These are phyloP conservation scores for Anthopleura sola DNA, from an alignment of 64 coral and sea anemone genomes.

Conservation along the genomic window DNA sequence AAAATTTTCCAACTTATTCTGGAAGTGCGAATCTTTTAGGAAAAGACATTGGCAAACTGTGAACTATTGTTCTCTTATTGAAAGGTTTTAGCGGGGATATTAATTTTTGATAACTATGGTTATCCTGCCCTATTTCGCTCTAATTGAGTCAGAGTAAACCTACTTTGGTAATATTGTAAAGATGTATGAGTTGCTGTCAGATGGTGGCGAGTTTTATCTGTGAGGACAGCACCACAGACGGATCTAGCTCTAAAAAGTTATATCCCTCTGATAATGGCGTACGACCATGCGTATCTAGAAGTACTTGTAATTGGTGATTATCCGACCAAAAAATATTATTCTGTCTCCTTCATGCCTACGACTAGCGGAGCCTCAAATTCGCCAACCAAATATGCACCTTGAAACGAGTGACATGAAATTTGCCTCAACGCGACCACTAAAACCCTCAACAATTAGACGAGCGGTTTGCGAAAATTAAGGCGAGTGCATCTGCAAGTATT, in stretches of 20 bases:
- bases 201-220: constrained; percentile 31
- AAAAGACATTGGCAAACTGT: constrained; percentile 69
- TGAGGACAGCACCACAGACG: constrained; percentile 20
- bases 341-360: background rate
- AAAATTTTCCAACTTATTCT: constrained; percentile 66
- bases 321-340: constrained; percentile 4
- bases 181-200: constrained; percentile 73
- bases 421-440: constrained; percentile 52
- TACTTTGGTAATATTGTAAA: constrained; percentile 77
- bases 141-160: constrained; percentile 83
- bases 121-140: constrained; percentile 69
- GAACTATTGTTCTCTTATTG: constrained; percentile 68
- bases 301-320: background rate
- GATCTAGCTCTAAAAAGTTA: constrained; percentile 59
- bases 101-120: constrained; percentile 92
- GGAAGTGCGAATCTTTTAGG: constrained; percentile 52
- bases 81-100: constrained; percentile 70
- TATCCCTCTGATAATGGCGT: constrained; percentile 33
- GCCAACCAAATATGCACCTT: constrained; percentile 3
- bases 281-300: background rate
- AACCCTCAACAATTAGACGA: constrained; percentile 45
- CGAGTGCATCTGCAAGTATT: constrained; percentile 54
- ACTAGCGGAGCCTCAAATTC: constrained; percentile 1
- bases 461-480: constrained; percentile 53
- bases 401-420: constrained; percentile 36